Base-by-base conservation (phyloP, 2,888 invertebrate species). In the Cantharis rustica region DNA sequence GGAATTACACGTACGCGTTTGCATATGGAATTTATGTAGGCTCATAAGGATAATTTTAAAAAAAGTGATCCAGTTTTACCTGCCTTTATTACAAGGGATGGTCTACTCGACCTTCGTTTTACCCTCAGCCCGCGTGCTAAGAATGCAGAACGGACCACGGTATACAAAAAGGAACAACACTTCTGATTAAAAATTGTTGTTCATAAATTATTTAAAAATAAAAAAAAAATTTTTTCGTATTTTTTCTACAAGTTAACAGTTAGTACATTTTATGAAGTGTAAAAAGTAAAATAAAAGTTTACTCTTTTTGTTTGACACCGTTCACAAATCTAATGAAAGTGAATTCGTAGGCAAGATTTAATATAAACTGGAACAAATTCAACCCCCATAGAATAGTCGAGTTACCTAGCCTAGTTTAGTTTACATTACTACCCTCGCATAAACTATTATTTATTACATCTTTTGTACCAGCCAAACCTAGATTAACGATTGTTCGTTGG, bases 361-460 rank as follows among this genome's bases (percentile, higher is more conserved):
- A n/a, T 20, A 20, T 66, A 20, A 66, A 66, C 27, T 31, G 47
- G 31, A 72, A 72, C 64, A 72, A 31, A 63, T 69, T 74, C 69
- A 15, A 20, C 47, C n/a, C 72, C 23, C 68, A 61, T 61, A 68
- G 17, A 66, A 47, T 47, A 47, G 20, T 66, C 16, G 64, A 72
- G 70, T 75, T 77, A 74, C 79, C 70, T 78, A 71, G 69, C 66
- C 71, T 73, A 68, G 73, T 73, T 75, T 78, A 47, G 78, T 75
- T 71, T 77, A 75, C 69, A 79, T 73, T 75, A 71, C 80, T 72
- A 77, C 79, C 79, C 77, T 79, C 79, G 68, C 80, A 77, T 75
- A 71, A 76, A 74, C 79, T 74, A 80, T 80, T 83, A 83, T 83
- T 82, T 82, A 83, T 83, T 80, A 79, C 77, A 77, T 80, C 81